phyloP scores from a whole-genome alignment of 64 coral and sea anemone species.

The Actinia equina region DNA sequence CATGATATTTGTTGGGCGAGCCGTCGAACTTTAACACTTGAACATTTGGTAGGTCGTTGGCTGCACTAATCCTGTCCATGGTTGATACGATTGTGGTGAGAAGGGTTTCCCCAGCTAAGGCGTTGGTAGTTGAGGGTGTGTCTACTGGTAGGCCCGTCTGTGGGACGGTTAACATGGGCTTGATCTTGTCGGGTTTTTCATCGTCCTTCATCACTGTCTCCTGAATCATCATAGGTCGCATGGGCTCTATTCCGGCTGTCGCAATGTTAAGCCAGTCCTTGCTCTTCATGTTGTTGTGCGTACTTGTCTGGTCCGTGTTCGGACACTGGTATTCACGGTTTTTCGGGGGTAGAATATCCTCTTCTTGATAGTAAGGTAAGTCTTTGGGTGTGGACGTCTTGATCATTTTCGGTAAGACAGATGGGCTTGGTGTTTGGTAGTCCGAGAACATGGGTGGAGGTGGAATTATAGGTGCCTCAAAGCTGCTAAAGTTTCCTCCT shows the following conservation, averaged over 20 bases:
- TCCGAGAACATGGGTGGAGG: not conserved
- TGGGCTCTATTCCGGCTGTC: not conserved
- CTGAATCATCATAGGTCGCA: not conserved
- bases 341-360: not conserved
- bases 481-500: not conserved
- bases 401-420: not conserved
- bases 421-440: not conserved
- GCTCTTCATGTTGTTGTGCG: not conserved
- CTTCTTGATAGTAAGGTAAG: not conserved
- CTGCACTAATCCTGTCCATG: constrained; percentile 48
- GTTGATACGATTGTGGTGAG: not conserved
- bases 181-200: not conserved
- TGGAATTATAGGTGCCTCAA: not conserved
- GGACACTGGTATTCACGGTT: not conserved
- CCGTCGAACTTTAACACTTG: constrained; percentile 50
- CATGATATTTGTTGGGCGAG: constrained; percentile 32
- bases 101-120: not conserved
- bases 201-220: not conserved
- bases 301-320: not conserved
- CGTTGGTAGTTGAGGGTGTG: not conserved
- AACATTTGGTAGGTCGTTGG: constrained; percentile 38
- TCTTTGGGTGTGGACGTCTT: constrained; percentile 4
- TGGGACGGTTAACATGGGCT: not conserved
- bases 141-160: not conserved
- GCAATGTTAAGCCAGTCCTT: not conserved